A percentile compares a stretch with the other conserved stretches of the same genome.
phyloP scores from a whole-genome alignment of 2,113 vertebrate genomes.

The Hyperopisus bebe region DNA sequence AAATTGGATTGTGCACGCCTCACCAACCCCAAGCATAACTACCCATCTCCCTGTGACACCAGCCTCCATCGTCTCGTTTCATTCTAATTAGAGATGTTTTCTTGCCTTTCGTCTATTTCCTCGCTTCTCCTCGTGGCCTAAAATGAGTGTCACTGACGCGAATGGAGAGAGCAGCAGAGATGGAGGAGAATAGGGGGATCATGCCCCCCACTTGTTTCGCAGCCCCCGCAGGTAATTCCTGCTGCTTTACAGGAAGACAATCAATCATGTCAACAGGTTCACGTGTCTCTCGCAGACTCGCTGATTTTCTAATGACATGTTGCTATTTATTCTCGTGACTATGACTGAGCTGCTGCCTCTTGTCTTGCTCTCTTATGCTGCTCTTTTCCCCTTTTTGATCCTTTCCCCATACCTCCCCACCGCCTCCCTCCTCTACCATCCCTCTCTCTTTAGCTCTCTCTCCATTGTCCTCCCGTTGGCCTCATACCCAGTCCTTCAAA shows the following conservation, averaged over 20 bases:
- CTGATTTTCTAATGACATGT: conserved; percentile 33
- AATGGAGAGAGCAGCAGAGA: background rate
- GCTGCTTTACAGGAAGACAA: conserved; percentile 34
- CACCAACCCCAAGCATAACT: background rate
- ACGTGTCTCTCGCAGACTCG: conserved; percentile 31
- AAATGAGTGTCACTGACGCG: background rate
- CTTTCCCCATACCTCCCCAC: background rate
- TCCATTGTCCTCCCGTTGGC: background rate
- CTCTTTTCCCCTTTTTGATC: background rate
- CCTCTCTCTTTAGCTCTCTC: background rate
- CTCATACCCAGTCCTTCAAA: background rate
- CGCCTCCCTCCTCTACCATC: background rate
- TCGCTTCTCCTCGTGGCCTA: background rate
- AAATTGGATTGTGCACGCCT: background rate
- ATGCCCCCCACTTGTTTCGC: conserved; percentile 23
- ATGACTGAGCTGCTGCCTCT: conserved; percentile 7
- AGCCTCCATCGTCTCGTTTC: background rate
- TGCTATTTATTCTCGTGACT: conserved; percentile 28
- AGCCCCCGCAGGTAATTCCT: conserved; percentile 19
- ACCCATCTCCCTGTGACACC: background rate
- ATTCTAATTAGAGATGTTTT: conserved; percentile 16
- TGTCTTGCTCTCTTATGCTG: background rate
- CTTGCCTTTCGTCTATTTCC: background rate
- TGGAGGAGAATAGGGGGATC: background rate
- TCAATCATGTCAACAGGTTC: conserved; percentile 38